A percentile compares a stretch with the other conserved stretches of the same genome.
These are phyloP conservation scores for Scatophagus argus DNA, from an alignment of 2,113 vertebrate genomes.

Conservation along the genomic window DNA sequence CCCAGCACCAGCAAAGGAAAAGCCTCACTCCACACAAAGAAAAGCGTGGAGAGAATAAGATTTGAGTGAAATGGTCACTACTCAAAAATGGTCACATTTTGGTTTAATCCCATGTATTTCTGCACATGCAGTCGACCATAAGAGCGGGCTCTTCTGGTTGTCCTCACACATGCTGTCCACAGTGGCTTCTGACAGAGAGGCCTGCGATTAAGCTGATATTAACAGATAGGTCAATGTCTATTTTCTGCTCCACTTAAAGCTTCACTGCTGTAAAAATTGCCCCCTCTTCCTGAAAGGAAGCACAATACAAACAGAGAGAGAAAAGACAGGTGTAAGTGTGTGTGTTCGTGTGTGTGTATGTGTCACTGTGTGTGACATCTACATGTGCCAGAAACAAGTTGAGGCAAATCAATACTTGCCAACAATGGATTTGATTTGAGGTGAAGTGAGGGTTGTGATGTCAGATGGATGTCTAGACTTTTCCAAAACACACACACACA, in stretches of 20 bases:
- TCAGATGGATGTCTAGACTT: slow-evolving; percentile 37
- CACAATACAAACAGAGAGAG: slow-evolving; percentile 51
- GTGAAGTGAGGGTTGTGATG: slow-evolving; percentile 32
- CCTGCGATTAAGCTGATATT: slow-evolving; percentile 75
- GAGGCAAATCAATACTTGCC: slow-evolving; percentile 62
- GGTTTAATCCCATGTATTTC: not conserved
- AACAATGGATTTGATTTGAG: slow-evolving; percentile 59
- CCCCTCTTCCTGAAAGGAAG: slow-evolving; percentile 60
- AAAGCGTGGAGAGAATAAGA: not conserved
- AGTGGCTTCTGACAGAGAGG: slow-evolving; percentile 46
- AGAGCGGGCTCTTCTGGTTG: slow-evolving; percentile 5
- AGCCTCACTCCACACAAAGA: not conserved
- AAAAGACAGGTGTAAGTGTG: slow-evolving; percentile 20
- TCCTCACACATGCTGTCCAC: slow-evolving; percentile 43
- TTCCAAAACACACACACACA: slow-evolving; percentile 24
- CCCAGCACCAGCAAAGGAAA: not conserved
- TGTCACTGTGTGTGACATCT: slow-evolving; percentile 44
- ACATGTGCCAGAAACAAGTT: slow-evolving; percentile 51
- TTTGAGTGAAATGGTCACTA: not conserved
- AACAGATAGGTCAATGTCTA: slow-evolving; percentile 83
- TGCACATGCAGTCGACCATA: not conserved
- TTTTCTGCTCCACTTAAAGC: slow-evolving; percentile 84
- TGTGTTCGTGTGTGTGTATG: slow-evolving; percentile 13
- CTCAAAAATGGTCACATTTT: not conserved
- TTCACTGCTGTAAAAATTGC: slow-evolving; percentile 73